Percentiles rank a stretch among this genome's conserved stretches.
Conservation (phyloP, 2,888 invertebrate genomes). For the Drosophila austrosaltans region DNA sequence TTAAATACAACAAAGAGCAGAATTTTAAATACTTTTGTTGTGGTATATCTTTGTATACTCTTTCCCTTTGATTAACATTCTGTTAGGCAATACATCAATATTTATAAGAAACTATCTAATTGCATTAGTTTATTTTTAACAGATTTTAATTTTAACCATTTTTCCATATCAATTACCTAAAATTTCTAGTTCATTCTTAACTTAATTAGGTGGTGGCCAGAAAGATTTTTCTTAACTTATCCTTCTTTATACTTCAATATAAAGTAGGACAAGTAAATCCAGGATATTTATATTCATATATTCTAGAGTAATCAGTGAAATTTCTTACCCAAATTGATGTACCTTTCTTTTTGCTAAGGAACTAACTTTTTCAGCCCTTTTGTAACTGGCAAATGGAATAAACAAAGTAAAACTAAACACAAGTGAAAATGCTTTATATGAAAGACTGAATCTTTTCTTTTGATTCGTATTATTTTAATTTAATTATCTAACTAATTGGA, state of each 20-base stretch:
- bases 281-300: too few species aligned
- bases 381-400: conserved; percentile 8
- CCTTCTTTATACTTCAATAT: too few species aligned
- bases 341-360: neutral
- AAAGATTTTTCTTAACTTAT: neutral
- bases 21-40: neutral
- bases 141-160: too few species aligned
- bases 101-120: too few species aligned
- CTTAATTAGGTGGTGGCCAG: too few species aligned
- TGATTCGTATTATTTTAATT: conserved; percentile 45
- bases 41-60: neutral
- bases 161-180: too few species aligned
- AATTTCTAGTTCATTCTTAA: too few species aligned
- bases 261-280: too few species aligned
- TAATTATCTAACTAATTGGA: conserved; percentile 66
- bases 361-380: neutral
- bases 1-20: conserved; percentile 9
- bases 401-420: conserved; percentile 13
- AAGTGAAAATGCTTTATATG: conserved; percentile 24
- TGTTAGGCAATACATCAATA: too few species aligned
- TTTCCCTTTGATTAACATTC: neutral
- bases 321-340: too few species aligned
- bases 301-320: neutral
- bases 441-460: conserved; percentile 23
- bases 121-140: too few species aligned